Percentiles rank a stretch among this genome's conserved stretches.
These are phyloP conservation scores for Nesoenas mayeri DNA, from an alignment of 2,113 vertebrate genomes.

Conservation along the genomic window DNA sequence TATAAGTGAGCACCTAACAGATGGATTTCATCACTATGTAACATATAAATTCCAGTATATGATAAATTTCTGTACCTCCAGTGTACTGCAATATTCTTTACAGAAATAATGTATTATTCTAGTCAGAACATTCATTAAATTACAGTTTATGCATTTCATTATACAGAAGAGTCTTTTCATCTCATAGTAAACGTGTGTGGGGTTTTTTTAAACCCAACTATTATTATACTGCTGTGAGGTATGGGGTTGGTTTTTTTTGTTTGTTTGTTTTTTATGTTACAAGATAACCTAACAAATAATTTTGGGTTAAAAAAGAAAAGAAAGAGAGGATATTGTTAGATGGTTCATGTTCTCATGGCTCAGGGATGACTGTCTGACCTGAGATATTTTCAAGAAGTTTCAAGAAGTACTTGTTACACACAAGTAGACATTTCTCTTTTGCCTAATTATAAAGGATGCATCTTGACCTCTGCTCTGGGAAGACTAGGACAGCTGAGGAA, in stretches of 20 bases:
- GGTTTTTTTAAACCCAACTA: background rate
- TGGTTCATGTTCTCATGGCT: background rate
- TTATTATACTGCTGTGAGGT: background rate
- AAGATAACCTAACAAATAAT: background rate
- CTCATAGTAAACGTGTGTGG: background rate
- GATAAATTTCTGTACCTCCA: constrained; percentile 66
- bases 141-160: constrained; percentile 53
- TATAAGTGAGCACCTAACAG: constrained; percentile 63
- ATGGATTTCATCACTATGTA: constrained; percentile 69
- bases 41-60: constrained; percentile 60
- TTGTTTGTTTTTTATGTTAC: background rate
- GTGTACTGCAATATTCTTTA: constrained; percentile 35
- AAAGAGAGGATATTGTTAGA: background rate
- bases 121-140: constrained; percentile 64
- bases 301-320: background rate
- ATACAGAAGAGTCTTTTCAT: constrained; percentile 23
- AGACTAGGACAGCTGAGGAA: background rate
- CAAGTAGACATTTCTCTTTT: background rate
- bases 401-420: background rate
- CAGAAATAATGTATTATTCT: constrained; percentile 53
- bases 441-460: constrained; percentile 3
- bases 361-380: background rate
- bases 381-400: background rate
- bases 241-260: no score
- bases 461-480: constrained; percentile 7